Conservation (phyloP, 2,888 invertebrate species). For the Bursaphelenchus okinawaensis region DNA sequence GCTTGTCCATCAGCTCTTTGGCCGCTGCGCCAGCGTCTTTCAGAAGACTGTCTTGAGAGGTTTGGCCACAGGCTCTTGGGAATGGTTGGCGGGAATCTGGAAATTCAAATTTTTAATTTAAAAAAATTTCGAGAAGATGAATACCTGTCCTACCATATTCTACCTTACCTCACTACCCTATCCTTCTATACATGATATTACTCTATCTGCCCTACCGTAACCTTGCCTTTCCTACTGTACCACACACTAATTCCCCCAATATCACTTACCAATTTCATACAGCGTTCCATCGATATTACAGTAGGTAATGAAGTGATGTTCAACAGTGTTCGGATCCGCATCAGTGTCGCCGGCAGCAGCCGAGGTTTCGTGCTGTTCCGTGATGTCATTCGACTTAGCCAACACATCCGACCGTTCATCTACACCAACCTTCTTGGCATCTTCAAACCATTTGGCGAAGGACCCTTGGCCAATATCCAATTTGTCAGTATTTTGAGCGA, state of each 20-base stretch:
- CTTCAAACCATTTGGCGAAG: constrained; percentile 40
- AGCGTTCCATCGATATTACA: constrained; percentile 40
- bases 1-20: constrained; percentile 39
- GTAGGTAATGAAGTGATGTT: constrained; percentile 51
- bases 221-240: too few species aligned
- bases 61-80: constrained; percentile 41
- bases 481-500: constrained; percentile 68
- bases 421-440: constrained; percentile 34
- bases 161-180: too few species aligned
- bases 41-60: constrained; percentile 37
- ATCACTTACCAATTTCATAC: constrained; percentile 43
- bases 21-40: constrained; percentile 40
- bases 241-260: too few species aligned
- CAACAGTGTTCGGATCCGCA: constrained; percentile 34
- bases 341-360: constrained; percentile 44
- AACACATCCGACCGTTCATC: constrained; percentile 41
- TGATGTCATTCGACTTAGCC: constrained; percentile 27
- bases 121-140: constrained; percentile 4
- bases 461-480: constrained; percentile 45
- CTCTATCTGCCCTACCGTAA: too few species aligned
- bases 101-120: background rate
- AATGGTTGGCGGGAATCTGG: constrained; percentile 43
- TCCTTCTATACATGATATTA: too few species aligned
- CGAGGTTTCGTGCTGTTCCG: constrained; percentile 27
- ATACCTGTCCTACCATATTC: too few species aligned